These are phyloP conservation scores for Syrrhaptes paradoxus DNA, from an alignment of 2,113 vertebrate species.

Conservation along the genomic window DNA sequence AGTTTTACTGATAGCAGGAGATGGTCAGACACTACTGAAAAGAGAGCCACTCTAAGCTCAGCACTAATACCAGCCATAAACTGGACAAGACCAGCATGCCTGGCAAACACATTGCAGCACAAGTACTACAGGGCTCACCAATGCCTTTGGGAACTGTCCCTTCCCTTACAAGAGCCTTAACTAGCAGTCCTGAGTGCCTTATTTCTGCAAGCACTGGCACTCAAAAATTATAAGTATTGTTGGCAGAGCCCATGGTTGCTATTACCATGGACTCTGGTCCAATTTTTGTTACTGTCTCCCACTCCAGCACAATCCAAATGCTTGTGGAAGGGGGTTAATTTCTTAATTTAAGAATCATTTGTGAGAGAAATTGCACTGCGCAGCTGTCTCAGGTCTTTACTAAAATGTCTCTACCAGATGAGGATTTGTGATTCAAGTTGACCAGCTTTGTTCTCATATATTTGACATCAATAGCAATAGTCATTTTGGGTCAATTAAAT, in stretches of 20 bases:
- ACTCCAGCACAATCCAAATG: slow-evolving; percentile 32
- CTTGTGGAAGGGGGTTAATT: slow-evolving; percentile 60
- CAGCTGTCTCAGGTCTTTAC: slow-evolving; percentile 54
- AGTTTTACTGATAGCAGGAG: background rate
- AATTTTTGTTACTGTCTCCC: slow-evolving; percentile 61
- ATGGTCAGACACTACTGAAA: background rate
- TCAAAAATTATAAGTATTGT: background rate
- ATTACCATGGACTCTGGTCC: background rate
- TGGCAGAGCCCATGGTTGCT: background rate
- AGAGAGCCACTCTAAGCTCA: background rate
- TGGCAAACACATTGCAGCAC: background rate
- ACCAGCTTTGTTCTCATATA: slow-evolving; percentile 6
- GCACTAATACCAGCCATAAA: background rate
- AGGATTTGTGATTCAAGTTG: slow-evolving; percentile 38
- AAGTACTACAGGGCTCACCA: background rate
- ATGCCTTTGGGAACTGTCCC: background rate
- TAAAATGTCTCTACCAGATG: slow-evolving; percentile 21
- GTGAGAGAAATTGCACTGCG: slow-evolving; percentile 59
- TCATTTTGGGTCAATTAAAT: slow-evolving; percentile 53
- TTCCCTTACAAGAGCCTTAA: background rate
- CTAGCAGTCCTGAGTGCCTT: background rate
- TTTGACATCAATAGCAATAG: slow-evolving; percentile 45
- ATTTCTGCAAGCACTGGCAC: background rate
- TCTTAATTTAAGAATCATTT: slow-evolving; percentile 70
- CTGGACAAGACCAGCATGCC: no score